A percentile compares a stretch with the other conserved stretches of the same genome.
phyloP scores from a whole-genome alignment of 2,113 vertebrate genomes.

The Callipepla squamata region DNA sequence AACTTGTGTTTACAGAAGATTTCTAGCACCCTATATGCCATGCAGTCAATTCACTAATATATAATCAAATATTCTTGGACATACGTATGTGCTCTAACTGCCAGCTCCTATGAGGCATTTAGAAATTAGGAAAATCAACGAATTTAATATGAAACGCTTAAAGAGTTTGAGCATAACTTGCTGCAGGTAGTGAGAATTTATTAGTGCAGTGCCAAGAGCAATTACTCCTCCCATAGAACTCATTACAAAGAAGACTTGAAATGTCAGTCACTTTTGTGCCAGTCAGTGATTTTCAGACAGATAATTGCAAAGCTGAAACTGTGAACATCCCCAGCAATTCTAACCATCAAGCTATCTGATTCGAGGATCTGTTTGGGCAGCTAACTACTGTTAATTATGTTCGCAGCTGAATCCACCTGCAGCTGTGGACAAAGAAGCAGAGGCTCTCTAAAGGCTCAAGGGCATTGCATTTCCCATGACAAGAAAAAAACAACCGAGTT shows the following conservation, averaged over 20 bases:
- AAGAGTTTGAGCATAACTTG: background rate
- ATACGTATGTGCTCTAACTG: rapidly evolving
- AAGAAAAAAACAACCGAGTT: background rate
- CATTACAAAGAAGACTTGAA: background rate
- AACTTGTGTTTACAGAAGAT: background rate
- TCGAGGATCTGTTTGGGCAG: background rate
- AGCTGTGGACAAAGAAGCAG: background rate
- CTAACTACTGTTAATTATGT: background rate
- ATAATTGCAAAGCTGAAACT: background rate
- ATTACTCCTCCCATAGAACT: background rate
- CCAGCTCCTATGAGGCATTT: background rate
- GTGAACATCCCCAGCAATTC: background rate
- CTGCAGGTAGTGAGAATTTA: background rate
- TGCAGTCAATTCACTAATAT: background rate
- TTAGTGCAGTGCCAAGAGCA: background rate
- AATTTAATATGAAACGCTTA: background rate
- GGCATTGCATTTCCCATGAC: background rate
- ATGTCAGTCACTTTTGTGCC: background rate
- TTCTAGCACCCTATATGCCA: background rate
- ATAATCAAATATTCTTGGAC: background rate
- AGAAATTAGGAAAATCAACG: background rate
- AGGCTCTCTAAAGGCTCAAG: background rate
- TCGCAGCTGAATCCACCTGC: background rate
- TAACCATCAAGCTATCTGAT: background rate
- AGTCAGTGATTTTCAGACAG: background rate